Base-by-base conservation (phyloP, 1,140 invertebrate species). In the Pantala flavescens region DNA sequence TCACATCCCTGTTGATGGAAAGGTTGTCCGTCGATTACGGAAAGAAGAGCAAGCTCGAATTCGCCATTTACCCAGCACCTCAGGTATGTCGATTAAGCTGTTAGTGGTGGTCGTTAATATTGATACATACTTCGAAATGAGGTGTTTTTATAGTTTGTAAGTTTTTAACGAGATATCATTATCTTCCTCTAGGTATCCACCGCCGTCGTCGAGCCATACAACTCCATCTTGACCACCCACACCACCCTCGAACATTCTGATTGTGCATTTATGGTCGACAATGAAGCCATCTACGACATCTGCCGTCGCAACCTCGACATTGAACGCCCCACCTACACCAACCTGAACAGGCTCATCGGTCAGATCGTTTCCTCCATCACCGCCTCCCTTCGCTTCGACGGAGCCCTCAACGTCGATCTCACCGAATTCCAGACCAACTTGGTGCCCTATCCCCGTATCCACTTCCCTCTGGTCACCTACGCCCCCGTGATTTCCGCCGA, bases 251-350 rank as follows among this genome's bases (percentile, higher is more conserved):
- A 94, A 82, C 92, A 95, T 82, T 94, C 90, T 0, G 92, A 93
- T 81, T 93, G 91, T 77, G 91, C 92, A 16, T 95, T 95, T 82
- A 94, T 94, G 92, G 92, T 94, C 23, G 92, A 94, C 84, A 92
- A 94, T 81, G 93, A 95, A 82, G 93, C 93, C 77, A 95, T 96
- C 80, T 96, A 95, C 78, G 93, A 96, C 81, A 95, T 96, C 82
- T 96, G 94, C 84, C 86, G 92, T 70, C 87, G 92, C 70, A 95
- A 95, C 81, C 82, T 96, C 79, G 93, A 95, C 82, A 93, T 96
- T 77, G 92, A 93, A 78, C 86, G 92, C 63, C 93, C 93, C 21
- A 92, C 91, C 11, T 94, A 93, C 86, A 88, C 86, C 80, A 93
- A 90, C 82, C 84, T 91, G 78, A 94, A 94, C 82, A 83, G 92